Evolutionary conservation across 2,113 vertebrate species (phyloP), one percentile per base, ranked within the genome.

Genomic region (Sylvietta virens): DNA sequence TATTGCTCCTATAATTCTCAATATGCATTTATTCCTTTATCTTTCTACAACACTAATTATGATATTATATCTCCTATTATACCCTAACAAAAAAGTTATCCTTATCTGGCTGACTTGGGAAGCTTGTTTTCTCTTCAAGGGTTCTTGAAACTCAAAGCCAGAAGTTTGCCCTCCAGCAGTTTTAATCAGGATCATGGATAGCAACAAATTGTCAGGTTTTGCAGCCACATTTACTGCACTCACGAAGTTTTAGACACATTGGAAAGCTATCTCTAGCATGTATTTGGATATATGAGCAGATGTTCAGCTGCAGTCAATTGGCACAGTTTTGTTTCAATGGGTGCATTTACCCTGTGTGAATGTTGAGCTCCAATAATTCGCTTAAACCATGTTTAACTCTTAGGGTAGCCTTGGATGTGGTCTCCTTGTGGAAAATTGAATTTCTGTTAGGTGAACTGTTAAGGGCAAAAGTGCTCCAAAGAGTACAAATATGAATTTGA

Each of bases 101-200:
- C 51, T 86, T 81, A 71, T 84, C 61, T 87, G 56, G 21, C 53
- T 82, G 76, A 71, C 40, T 82, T 66, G 23, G 20, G 84, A 81
- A 91, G 45, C 60, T 76, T 83, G 81, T 85, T 94, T 97, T 93
- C 74, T 70, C 40, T 94, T 93, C 67, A 76, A 72, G 47, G 16
- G 37, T 56, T 91, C 81, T 81, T 92, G 69, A 92, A 86, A 76
- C 69, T 86, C 47, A 37, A 57, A 91, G 48, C 67, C 50, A 27
- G 54, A 89, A 17, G 37, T 81, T 90, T 76, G 44, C 24, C 67
- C n/a, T 79, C 48, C 1, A 27, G 47, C 30, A 51, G 4, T 88
- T 93, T 77, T 64, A 37, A 40, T 35, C 30, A 45, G 48, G 48
- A 39, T 83, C 6, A 2, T 62, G 69, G 57, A 58, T 21, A 51